phyloP scores from a whole-genome alignment of 2,797 vertebrate genomes.

The Poliocrania exsul region DNA sequence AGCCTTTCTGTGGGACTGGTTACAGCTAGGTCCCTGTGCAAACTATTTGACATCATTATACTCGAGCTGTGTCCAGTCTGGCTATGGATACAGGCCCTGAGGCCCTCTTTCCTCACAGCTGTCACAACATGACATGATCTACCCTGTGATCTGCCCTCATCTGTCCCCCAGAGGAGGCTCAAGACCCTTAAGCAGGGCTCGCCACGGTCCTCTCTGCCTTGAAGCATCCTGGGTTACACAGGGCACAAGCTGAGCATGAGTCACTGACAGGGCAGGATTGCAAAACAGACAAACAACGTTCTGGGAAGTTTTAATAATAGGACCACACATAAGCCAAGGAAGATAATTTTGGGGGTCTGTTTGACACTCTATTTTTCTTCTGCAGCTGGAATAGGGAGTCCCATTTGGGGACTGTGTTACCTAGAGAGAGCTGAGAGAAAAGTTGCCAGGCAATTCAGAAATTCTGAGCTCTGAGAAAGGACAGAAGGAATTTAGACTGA shows the following conservation, averaged over 20 bases:
- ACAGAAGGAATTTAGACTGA: not conserved
- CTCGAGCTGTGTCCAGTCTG: not conserved
- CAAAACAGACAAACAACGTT: not conserved
- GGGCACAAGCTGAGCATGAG: not conserved
- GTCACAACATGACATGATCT: not conserved
- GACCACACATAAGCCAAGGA: not conserved
- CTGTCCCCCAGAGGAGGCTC: not conserved
- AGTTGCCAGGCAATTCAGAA: not conserved
- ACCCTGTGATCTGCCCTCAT: not conserved
- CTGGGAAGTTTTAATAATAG: not conserved
- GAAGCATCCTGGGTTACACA: not conserved
- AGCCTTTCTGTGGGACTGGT: not conserved
- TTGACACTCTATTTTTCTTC: not conserved
- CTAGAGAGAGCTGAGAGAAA: not conserved
- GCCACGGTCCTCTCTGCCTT: not conserved
- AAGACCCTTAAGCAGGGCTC: not conserved
- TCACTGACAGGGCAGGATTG: not conserved
- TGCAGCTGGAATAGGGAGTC: not conserved
- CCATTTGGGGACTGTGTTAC: not conserved
- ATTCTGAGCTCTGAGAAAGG: not conserved
- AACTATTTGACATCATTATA: not conserved
- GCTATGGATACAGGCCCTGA: not conserved
- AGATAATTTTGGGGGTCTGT: not conserved
- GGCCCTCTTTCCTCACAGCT: not conserved
- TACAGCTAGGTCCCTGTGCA: not conserved